phyloP scores from a whole-genome alignment of 1,140 invertebrate genomes.

The Sipha flava region DNA sequence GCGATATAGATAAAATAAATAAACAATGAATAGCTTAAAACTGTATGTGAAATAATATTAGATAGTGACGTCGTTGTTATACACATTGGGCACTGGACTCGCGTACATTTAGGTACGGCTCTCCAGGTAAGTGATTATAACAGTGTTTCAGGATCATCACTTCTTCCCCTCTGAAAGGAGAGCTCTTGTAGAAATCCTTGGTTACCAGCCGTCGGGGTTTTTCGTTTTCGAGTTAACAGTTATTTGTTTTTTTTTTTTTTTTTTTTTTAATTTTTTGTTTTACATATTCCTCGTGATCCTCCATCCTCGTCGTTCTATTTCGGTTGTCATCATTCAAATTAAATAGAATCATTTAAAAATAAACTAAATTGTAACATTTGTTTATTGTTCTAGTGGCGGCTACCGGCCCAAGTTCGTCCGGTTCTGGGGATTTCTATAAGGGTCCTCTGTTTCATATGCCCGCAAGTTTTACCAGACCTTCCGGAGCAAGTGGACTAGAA shows the following conservation, averaged over 20 bases:
- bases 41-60: no score
- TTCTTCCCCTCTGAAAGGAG: neutral
- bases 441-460: conserved; percentile 44
- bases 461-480: conserved; percentile 47
- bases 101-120: no score
- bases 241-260: neutral
- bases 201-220: neutral
- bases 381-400: conserved; percentile 51
- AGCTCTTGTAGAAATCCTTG: neutral
- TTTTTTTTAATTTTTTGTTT: neutral
- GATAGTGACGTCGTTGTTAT: no score
- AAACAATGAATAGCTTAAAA: neutral
- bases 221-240: neutral
- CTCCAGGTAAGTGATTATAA: neutral
- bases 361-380: neutral
- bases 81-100: no score
- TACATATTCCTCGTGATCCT: neutral
- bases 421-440: conserved; percentile 73
- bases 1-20: neutral
- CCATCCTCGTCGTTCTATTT: neutral
- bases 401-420: conserved; percentile 48
- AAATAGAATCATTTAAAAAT: neutral
- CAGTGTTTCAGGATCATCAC: neutral
- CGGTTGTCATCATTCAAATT: neutral
- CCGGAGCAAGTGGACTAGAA: conserved; percentile 46